Base-by-base conservation (phyloP, 2,888 invertebrate genomes). In the Salpingus planirostris region DNA sequence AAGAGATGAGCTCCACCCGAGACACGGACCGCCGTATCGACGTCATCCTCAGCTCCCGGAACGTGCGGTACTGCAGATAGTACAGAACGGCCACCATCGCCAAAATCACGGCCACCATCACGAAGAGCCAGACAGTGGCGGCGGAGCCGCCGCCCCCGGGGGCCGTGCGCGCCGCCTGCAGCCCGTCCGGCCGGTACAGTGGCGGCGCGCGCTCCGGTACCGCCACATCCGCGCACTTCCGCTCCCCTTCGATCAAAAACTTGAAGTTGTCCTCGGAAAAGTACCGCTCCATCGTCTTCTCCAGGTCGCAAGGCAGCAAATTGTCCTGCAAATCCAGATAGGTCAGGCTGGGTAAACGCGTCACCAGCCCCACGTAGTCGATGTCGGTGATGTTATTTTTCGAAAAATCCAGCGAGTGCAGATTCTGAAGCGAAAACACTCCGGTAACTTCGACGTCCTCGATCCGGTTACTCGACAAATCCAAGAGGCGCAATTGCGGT, bases 371-470 rank as follows among this genome's bases (percentile, higher is more conserved):
- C 7, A 52, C 49, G 38, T 62, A 64, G 37, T 64, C 60, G 2
- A 64, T 35, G 38, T 60, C 52, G 1, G 42, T 42, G 5, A 64
- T 38, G 7, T 50, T 46, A 35, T 64, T 64, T 29, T 45, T 38
- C 0, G 62, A 59, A 2, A 64, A 33, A 40, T 64, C 64, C 15
- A 64, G 36, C 13, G 55, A 52, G 33, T 62, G 57, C 5, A 64
- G 38, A 38, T 50, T 60, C 21, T 52, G 50, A 15, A 64, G 31
- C 2, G 52, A 47, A 26, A 60, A 50, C 3, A 62, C 52, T 11
- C 62, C 62, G 6, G 53, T 59, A 4, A 55, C 48, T 27, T 49
- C 41, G 2, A 59, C 40, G 3, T 39, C 38, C 3, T 40, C 31
- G 2, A 64, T 57, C 4, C 21, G 15, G 31, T 63, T 63, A 27